Conservation (phyloP, 2,113 vertebrate species). For the Myrmecophaga tridactyla region DNA sequence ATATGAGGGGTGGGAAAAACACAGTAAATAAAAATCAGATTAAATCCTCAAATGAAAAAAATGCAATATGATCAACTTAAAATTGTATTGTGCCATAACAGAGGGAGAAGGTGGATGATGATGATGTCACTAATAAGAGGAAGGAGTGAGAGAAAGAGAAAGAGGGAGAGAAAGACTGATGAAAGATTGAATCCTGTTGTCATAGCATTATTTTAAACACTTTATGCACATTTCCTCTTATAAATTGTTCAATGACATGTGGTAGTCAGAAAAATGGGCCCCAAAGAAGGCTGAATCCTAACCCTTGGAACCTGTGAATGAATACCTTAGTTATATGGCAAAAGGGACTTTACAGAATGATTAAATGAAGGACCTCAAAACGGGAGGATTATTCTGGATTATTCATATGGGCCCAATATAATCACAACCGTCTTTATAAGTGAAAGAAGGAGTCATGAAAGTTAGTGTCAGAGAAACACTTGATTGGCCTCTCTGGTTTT, state of each 20-base stretch:
- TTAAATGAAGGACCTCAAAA: not conserved
- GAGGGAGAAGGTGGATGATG: not conserved
- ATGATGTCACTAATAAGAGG: fast-evolving
- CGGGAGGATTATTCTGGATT: not conserved
- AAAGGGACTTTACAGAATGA: not conserved
- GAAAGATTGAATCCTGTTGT: not conserved
- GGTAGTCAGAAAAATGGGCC: not conserved
- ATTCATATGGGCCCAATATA: fast-evolving
- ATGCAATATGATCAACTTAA: not conserved
- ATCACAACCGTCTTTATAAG: not conserved
- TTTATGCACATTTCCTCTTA: not conserved
- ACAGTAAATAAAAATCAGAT: not conserved
- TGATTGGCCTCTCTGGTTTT: not conserved
- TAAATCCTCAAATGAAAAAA: not conserved
- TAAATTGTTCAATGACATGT: not conserved
- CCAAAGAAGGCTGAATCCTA: fast-evolving
- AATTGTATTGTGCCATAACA: not conserved
- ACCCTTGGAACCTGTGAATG: not conserved
- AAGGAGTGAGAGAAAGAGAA: fast-evolving
- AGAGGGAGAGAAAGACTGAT: not conserved
- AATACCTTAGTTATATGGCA: not conserved
- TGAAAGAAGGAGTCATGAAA: not conserved
- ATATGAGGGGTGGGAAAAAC: not conserved
- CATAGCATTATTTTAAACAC: not conserved
- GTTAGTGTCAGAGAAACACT: not conserved